Evolutionary conservation across 2,888 invertebrate genomes (phyloP), one percentile per base, ranked within the genome.

Genomic region (Erebia aethiops): DNA sequence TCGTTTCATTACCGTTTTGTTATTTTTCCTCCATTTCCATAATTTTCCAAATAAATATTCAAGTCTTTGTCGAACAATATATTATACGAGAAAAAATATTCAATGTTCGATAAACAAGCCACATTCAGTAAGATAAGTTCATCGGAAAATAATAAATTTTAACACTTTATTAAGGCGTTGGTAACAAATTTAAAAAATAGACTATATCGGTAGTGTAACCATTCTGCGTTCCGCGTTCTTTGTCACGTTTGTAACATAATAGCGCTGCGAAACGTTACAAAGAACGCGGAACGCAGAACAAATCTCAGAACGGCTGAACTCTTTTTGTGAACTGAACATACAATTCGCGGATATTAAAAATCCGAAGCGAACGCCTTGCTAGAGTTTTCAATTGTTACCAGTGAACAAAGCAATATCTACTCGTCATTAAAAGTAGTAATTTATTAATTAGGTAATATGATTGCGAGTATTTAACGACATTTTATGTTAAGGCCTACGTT

Each of bases 301-400:
- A 2, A 21, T 21, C 21, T 21, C 21, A 21, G 21, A 21, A 21
- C 21, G 21, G 21, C 21, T 21, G 21, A 21, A 21, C 21, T 21
- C 1, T 21, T 21, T 21, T 21, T 21, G 21, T 21, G 21, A 21
- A 21, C 21, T 2, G 1, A 21, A 21, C 43, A 61, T 61, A 61
- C 46, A 46, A 61, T 61, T 61, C 18, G 61, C 46, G 61, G 43
- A 61, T 61, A 61, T 61, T 46, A 61, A 46, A 61, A 46, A 13
- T 18, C 46, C 46, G 21, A 66, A 66, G 26, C 26, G 18, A 66
- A 66, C 21, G 66, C 66, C 35, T 2, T 21, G 65, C 56, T 14
- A 56, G 57, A 66, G 57, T 66, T 56, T 65, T 66, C 46, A 57
- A 66, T 66, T 46, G 57, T 57, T 57, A 43, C 57, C 46, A 43